Percentiles rank a stretch among this genome's conserved stretches.
phyloP scores from a whole-genome alignment of 2,113 vertebrate genomes.

The Galbula dea region DNA sequence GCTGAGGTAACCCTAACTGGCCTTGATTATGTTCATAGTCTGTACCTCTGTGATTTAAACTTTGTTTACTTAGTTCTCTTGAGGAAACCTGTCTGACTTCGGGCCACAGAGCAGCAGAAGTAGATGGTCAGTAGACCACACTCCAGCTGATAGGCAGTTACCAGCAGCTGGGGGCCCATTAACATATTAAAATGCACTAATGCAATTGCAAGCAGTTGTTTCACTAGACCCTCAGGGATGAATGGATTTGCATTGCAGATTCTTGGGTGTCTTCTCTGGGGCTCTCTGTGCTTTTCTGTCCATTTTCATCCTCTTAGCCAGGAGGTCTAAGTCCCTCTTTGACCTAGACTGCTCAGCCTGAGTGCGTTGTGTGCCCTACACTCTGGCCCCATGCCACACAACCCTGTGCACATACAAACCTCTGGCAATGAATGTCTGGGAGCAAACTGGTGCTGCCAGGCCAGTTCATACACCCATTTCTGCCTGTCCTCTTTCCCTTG shows the following conservation, averaged over 20 bases:
- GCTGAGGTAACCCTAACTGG: neutral
- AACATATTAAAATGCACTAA: conserved; percentile 50
- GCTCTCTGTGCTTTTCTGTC: neutral
- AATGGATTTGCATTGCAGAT: conserved; percentile 45
- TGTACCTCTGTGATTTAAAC: conserved; percentile 6
- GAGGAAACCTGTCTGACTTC: neutral
- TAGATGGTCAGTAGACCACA: neutral
- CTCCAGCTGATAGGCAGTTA: neutral
- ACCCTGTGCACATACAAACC: accelerated
- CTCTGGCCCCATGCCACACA: accelerated
- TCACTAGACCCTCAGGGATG: neutral
- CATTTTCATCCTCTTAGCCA: neutral
- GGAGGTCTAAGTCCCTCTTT: neutral
- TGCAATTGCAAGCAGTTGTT: conserved; percentile 43
- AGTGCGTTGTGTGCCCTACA: accelerated
- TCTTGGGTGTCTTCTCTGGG: neutral
- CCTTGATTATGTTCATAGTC: neutral
- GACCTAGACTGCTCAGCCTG: neutral
- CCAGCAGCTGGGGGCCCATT: conserved; percentile 8
- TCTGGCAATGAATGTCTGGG: neutral
- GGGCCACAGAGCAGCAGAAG: neutral
- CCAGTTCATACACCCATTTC: neutral
- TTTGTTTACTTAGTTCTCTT: neutral
- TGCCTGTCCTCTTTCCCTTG: neutral
- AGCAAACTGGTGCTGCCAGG: neutral